Base-by-base conservation (phyloP, 35 echinoderm and acorn worm genomes). In the Patiria miniata region DNA sequence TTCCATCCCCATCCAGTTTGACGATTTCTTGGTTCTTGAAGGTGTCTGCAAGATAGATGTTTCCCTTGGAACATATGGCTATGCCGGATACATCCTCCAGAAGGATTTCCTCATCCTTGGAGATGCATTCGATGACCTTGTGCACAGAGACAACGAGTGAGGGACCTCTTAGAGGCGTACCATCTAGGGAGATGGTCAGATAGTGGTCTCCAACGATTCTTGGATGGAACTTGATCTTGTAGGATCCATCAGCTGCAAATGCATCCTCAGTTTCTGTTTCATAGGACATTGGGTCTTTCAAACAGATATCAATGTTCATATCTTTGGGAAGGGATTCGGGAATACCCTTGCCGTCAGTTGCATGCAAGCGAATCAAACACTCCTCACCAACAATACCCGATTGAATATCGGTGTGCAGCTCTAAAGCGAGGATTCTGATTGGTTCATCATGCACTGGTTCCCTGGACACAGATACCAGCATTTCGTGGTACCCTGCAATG, bases 31-130 rank as follows among this genome's bases (percentile, higher is more conserved):
- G 61, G 36, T 90, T 90, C 81, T 90, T 61, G 50, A 84, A 84
- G 44, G 88, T 90, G 28, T 90, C 88, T 39, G 88, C 88, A 36
- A 90, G 60, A 55, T 54, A 84, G 15, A 90, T 84, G 39, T 90
- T 83, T 9, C 88, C 88, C 60, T 84, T 90, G 26, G 42, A 47
- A 22, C 80, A 77, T 1, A 90, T 81, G 9, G 81, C 77, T 28
- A 90, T 81, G 23, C 88, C 81, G 33, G 57, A 77, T 18, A 68
- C 83, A 37, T 90, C 83, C 81, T 90, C 88, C 19, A 84, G 68
- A 50, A 90, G 83, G 42, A 84, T 84, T 14, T 59, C 61, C 16
- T 61, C 83, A 38, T 90, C 61, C 12, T 83, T 65, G 2, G 81
- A 50, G 8, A 23, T 40, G 21, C 81, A 78, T 21, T 82, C 51